Percentiles rank a stretch among this genome's conserved stretches.
These are phyloP conservation scores for Doryteuthis pealeii DNA, from an alignment of 1,140 invertebrate genomes.

Conservation along the genomic window DNA sequence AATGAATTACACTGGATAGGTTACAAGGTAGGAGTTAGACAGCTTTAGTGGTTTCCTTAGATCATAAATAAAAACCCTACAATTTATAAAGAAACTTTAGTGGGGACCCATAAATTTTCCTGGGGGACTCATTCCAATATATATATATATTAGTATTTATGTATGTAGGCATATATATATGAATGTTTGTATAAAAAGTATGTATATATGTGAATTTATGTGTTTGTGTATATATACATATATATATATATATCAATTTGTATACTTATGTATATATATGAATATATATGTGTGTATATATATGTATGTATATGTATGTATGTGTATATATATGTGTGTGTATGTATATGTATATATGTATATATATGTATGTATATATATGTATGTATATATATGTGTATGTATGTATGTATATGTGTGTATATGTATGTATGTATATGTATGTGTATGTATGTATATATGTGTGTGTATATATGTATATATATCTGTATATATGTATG, in stretches of 20 bases:
- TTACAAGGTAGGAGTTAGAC: too few relatives aligned
- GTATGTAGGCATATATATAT: background rate
- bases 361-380: background rate
- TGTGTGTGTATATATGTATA: background rate
- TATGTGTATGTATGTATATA: background rate
- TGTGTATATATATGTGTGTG: background rate
- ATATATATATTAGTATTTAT: background rate
- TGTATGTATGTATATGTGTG: background rate
- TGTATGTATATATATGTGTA: background rate
- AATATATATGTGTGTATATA: background rate
- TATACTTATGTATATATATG: background rate
- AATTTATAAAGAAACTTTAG: too few relatives aligned
- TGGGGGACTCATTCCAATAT: background rate
- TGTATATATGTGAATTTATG: background rate
- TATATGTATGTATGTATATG: background rate
- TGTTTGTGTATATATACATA: background rate
- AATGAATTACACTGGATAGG: too few relatives aligned
- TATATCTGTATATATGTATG: background rate
- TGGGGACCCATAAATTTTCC: too few relatives aligned
- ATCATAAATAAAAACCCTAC: too few relatives aligned
- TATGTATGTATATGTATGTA: background rate
- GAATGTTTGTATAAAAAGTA: background rate
- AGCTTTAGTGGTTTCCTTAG: too few relatives aligned
- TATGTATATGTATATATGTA: background rate
- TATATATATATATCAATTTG: background rate